Base-by-base conservation (phyloP, 2,113 vertebrate genomes). In the Symphodus melops region DNA sequence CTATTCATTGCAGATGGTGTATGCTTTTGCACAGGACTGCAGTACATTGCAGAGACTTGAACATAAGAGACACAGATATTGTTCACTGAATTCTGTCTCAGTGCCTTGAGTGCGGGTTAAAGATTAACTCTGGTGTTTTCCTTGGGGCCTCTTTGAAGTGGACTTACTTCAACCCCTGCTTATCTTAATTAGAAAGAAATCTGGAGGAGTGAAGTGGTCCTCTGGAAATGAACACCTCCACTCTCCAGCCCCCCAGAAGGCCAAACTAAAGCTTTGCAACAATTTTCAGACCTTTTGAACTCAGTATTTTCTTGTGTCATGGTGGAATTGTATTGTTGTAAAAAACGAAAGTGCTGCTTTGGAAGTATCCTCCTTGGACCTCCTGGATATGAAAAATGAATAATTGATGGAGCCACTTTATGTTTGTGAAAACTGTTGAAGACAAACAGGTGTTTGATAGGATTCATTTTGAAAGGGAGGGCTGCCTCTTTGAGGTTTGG, bases 111-210 rank as follows among this genome's bases (percentile, higher is more conserved):
- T 72, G 58, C 53, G 36, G 63, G 92, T 88, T 92, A 90, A 88
- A 92, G 72, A 92, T 93, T 92, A 92, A 93, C 92, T 74, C 56
- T n/a, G 62, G 42, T 85, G 87, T 88, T 89, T 89, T 90, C 82
- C 84, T 85, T 75, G 44, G 82, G 73, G 85, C 66, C 81, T 75
- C 86, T 93, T 93, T 92, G 86, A 92, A 94, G 92, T 92, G 72
- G 84, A 91, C 91, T 90, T 84, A 87, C 68, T 85, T 74, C 77
- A 85, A 80, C 81, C 78, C 46, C 72, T 88, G 77, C 88, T 92
- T 91, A 91, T 92, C 91, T 91, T 91, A 92, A 92, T 93, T 91
- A 85, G 91, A 90, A 86, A 70, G 77, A 92, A 83, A 89, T 89
- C 75, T 81, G 77, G 71, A 44, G 88, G 88, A 91, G 80, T 87